Conservation (phyloP, 1,140 invertebrate species). For the Drosophila persimilis region DNA sequence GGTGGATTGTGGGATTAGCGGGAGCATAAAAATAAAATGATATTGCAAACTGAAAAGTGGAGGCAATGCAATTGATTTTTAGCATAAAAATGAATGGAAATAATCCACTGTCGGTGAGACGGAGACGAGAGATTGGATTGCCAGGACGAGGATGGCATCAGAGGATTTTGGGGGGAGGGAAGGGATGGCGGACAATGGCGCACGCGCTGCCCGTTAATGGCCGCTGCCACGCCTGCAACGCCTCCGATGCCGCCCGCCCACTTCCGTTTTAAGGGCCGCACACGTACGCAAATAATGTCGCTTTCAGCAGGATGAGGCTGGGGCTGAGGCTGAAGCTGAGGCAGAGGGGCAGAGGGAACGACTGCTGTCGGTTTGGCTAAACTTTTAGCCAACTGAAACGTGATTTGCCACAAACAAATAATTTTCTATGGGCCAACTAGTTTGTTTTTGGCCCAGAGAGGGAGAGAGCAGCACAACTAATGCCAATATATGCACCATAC, state of each 20-base stretch:
- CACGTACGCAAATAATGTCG: constrained; percentile 62
- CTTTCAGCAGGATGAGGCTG: constrained; percentile 38
- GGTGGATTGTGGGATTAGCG: constrained; percentile 12
- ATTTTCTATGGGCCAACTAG: constrained; percentile 40
- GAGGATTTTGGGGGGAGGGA: background rate
- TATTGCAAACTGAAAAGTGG: constrained; percentile 25
- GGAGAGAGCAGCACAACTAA: too few relatives aligned
- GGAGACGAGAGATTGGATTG: background rate
- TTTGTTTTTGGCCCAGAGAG: constrained; percentile 28
- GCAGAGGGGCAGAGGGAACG: background rate
- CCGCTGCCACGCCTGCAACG: constrained; percentile 23
- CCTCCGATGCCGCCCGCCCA: background rate
- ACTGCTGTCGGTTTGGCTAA: constrained; percentile 52
- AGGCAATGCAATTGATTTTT: constrained; percentile 36
- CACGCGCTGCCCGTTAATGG: constrained; percentile 59
- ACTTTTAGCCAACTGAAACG: constrained; percentile 60
- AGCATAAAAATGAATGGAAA: constrained; percentile 40
- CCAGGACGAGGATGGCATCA: constrained; percentile 5
- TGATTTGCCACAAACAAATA: constrained; percentile 62
- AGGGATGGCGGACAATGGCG: constrained; percentile 42
- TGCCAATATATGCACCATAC: constrained; percentile 31
- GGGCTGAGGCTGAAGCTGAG: too few relatives aligned
- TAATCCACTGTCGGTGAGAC: constrained; percentile 37
- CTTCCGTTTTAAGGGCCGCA: constrained; percentile 44
- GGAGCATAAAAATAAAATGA: constrained; percentile 26